Evolutionary conservation across 2,888 invertebrate species (phyloP), one percentile per base, ranked within the genome.

Genomic region (Slavum lentiscoides): DNA sequence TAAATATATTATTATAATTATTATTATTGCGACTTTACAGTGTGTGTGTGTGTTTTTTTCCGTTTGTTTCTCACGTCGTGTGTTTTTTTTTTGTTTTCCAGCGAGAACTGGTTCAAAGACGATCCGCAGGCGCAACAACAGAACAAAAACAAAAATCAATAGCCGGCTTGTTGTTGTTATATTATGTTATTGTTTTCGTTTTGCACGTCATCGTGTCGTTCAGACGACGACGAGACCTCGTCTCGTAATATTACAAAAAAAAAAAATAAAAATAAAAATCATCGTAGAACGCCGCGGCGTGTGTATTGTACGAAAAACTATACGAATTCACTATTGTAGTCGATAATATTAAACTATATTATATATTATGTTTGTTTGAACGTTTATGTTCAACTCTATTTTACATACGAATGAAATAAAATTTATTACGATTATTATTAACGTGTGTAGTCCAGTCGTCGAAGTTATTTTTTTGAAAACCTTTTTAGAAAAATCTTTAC

Each of bases 81-180:
- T 15, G 43, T 6, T 23, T 53, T 58, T 58, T 37, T 15, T 70
- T 64, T 58, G 74, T 72, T 74, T 86, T 87, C 21, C 85, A 88
- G 93, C 85, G 94, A 94, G 90, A 93, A 95, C 86, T 95, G 94
- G 94, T 95, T 94, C 90, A 94, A 94, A 87, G 94, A 94, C 83
- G 93, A 93, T 81, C 85, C 85, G 1, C 83, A 84, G 62, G 86
- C 88, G 76, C 87, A 85, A 55, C 82, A 84, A 58, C 85, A 84
- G 73, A 85, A 84, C 83, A 84, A 82, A 66, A 84, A 82, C 77
- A 83, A 82, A 83, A 84, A 83, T 82, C 67, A 75, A 67, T 84
- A 83, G 84, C 84, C 30, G 30, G 30, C 82, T 83, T 84, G 84
- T 84, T 84, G 84, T 84, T 84, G 85, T 85, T 85, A 30, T 83